These are phyloP conservation scores for Tridacna crocea DNA, from an alignment of 2,888 invertebrate genomes.

Conservation along the genomic window DNA sequence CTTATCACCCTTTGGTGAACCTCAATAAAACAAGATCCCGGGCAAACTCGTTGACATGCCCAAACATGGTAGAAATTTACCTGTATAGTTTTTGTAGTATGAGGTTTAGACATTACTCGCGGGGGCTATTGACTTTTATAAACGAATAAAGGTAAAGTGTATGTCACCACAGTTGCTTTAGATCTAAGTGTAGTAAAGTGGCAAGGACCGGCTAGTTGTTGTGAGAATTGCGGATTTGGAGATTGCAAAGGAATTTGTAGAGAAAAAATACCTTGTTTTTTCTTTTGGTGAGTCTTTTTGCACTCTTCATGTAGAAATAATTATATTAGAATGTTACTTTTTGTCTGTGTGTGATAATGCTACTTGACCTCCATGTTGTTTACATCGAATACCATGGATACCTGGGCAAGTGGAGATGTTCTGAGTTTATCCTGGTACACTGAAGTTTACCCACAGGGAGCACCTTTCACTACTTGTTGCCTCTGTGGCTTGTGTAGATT, in stretches of 20 bases:
- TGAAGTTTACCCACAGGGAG: neutral
- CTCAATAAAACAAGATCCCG: constrained; percentile 54
- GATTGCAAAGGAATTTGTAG: constrained; percentile 6
- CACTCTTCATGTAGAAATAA: neutral
- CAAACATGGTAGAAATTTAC: constrained; percentile 40
- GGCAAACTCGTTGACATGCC: constrained; percentile 53
- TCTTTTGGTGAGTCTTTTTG: constrained; percentile 36
- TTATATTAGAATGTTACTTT: no score
- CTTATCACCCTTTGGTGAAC: constrained; percentile 48
- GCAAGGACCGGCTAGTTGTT: neutral
- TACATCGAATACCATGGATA: constrained; percentile 54
- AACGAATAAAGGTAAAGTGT: constrained; percentile 22
- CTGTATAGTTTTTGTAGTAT: constrained; percentile 9
- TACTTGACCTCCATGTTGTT: constrained; percentile 48
- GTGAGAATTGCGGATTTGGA: neutral
- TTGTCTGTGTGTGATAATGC: no score
- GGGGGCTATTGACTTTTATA: constrained; percentile 29
- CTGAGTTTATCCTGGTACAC: constrained; percentile 15
- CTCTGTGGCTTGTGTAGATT: neutral
- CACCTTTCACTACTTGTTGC: neutral
- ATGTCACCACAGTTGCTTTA: neutral
- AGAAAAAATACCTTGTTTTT: neutral
- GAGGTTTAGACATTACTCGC: constrained; percentile 8
- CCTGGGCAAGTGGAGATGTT: constrained; percentile 20
- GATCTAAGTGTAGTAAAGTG: constrained; percentile 19